Base-by-base conservation (phyloP, 1,140 invertebrate genomes). In the Palaemon carinicauda region DNA sequence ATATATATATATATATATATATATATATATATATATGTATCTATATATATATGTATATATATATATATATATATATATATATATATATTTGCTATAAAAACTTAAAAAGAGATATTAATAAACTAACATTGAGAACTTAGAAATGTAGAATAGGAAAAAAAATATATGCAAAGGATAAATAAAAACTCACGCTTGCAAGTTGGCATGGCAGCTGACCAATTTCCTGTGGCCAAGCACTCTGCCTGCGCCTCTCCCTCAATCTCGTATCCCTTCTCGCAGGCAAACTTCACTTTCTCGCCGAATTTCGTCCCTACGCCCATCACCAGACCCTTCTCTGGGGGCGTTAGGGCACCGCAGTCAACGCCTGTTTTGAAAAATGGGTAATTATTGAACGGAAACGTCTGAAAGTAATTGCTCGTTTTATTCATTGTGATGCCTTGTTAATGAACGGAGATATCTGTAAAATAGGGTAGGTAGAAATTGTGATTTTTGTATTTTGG, bases 171-270 rank as follows among this genome's bases (percentile, higher is more conserved):
- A n/a, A n/a, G n/a, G n/a, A n/a, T n/a, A n/a, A n/a, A n/a, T n/a
- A n/a, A n/a, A n/a, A n/a, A 65, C 29, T 81, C 87, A 21, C 86
- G 80, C 1, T 77, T 52, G 82, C 91, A 92, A 0, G 19, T 88
- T 14, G 92, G 91, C 5, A 89, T 87, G 1, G 31, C 31, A 10
- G 90, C 89, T 27, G 88, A 90, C 92, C 92, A 92, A 14, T 73
- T 65, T 10, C 90, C 91, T 77, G 89, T 80, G 9, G 74, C 80
- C 4, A 79, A 74, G 71, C 91, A 91, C 10, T 84, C 82, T 33
- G 90, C 24, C 81, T 90, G 51, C 54, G 74, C 51, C 52, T 69
- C 69, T 9, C 91, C 91, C 60, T 89, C 87, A n/a, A 91, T 41
- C 14, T 87, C 33, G 83, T 90, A 91, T 14, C 91, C 91, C 69